A percentile compares a stretch with the other conserved stretches of the same genome.
These are phyloP conservation scores for Oceanodroma leucorhoa DNA, from an alignment of 2,797 vertebrate genomes.

Conservation along the genomic window DNA sequence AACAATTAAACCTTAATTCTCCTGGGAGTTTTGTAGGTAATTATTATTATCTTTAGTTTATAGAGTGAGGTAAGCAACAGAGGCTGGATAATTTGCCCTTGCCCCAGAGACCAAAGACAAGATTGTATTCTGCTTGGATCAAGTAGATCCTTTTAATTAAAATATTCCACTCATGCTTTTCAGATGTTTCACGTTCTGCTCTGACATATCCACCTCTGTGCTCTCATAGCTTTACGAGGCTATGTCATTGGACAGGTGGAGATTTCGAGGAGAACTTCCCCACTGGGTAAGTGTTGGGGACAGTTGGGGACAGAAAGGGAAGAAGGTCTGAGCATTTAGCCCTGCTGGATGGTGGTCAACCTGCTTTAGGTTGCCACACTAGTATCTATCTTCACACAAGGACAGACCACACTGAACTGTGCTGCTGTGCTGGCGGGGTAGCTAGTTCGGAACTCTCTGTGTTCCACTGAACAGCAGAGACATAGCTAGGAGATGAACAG, in stretches of 20 bases:
- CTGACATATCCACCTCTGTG: not conserved
- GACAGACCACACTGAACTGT: not conserved
- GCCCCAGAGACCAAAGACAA: not conserved
- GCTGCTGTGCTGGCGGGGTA: not conserved
- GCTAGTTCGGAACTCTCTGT: not conserved
- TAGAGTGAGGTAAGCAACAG: not conserved
- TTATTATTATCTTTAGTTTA: slow-evolving; percentile 27
- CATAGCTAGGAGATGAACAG: not conserved
- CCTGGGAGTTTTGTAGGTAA: not conserved
- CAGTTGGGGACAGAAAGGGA: not conserved
- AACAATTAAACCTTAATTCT: slow-evolving; percentile 45
- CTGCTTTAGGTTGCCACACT: not conserved
- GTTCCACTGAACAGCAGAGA: not conserved
- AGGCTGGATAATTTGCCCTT: not conserved
- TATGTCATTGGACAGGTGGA: not conserved
- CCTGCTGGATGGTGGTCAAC: not conserved
- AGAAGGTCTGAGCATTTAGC: not conserved
- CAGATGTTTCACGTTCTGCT: not conserved
- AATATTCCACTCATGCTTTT: not conserved
- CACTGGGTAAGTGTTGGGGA: not conserved
- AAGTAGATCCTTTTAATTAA: not conserved
- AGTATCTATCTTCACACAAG: too few relatives aligned
- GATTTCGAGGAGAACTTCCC: not conserved
- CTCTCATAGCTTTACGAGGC: not conserved
- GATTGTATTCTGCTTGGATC: not conserved